Percentiles rank a stretch among this genome's conserved stretches.
These are phyloP conservation scores for Sturnus vulgaris DNA, from an alignment of 2,113 vertebrate species.

Conservation along the genomic window DNA sequence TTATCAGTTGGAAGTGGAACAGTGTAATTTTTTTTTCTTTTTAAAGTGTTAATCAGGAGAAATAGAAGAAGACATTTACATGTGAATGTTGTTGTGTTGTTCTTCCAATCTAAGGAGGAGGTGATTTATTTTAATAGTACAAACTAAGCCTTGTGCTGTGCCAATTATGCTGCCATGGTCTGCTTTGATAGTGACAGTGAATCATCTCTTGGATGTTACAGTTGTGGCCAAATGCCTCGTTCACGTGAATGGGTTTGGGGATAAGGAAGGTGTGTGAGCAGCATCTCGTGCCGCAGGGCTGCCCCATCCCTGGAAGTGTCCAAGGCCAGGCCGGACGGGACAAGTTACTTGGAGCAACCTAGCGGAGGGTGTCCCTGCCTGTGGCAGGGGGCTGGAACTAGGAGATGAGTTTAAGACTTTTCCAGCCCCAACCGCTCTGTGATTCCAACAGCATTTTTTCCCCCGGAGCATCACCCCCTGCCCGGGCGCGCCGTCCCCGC, in stretches of 20 bases:
- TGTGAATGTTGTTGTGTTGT: not conserved
- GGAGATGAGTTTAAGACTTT: not conserved
- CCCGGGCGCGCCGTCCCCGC: not conserved
- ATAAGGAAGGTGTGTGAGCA: not conserved
- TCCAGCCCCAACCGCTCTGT: rapidly evolving
- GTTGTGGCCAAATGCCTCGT: rapidly evolving
- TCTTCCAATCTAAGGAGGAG: not conserved
- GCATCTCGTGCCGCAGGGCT: rapidly evolving
- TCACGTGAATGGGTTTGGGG: rapidly evolving
- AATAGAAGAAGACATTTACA: not conserved
- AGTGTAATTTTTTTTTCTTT: not conserved
- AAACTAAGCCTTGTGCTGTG: not conserved
- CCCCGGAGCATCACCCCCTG: not conserved
- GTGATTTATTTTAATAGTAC: not conserved
- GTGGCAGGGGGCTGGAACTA: not conserved
- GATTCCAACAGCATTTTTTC: not conserved
- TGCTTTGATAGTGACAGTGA: not conserved
- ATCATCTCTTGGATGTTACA: not conserved
- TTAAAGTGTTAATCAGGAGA: not conserved
- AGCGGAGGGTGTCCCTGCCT: not conserved
- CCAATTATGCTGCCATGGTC: not conserved
- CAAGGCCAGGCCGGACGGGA: not conserved
- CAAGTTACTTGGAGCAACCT: not conserved
- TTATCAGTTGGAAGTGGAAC: not conserved
- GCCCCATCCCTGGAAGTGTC: not conserved